Percentiles rank a stretch among this genome's conserved stretches.
Evolutionary conservation across 2,113 vertebrate species (phyloP).

Genomic region (Mobula hypostoma): DNA sequence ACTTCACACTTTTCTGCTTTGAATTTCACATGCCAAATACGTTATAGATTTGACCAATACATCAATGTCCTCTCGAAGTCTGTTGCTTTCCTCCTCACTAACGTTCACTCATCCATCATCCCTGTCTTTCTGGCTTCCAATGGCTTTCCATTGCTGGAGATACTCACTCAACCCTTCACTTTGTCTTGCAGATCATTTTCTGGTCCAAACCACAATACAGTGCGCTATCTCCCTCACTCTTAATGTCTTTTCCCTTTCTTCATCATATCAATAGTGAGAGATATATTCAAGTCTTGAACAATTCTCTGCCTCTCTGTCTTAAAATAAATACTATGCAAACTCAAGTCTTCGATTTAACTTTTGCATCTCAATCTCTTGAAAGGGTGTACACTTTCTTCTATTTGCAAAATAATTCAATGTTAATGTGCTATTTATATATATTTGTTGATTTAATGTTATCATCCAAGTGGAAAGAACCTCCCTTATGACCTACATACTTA

Average conservation of each 20-base stretch:
- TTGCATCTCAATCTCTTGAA: neutral
- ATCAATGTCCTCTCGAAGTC: neutral
- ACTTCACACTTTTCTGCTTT: neutral
- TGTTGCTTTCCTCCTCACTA: neutral
- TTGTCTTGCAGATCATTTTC: neutral
- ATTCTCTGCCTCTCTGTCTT: neutral
- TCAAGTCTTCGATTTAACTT: neutral
- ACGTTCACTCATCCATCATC: neutral
- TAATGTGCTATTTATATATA: neutral
- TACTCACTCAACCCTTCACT: neutral
- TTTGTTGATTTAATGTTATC: neutral
- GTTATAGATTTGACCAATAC: neutral
- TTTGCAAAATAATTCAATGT: neutral
- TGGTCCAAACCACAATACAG: neutral
- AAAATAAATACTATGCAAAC: neutral
- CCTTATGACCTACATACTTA: neutral
- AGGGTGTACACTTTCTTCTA: neutral
- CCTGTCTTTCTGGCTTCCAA: neutral
- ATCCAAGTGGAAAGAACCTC: neutral
- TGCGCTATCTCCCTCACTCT: neutral
- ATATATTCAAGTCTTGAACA: neutral
- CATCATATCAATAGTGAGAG: neutral
- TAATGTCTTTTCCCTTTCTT: neutral
- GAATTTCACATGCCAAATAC: neutral
- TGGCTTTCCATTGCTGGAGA: neutral